Conservation (phyloP, 2,113 vertebrate species). For the Pterocles burchelli region DNA sequence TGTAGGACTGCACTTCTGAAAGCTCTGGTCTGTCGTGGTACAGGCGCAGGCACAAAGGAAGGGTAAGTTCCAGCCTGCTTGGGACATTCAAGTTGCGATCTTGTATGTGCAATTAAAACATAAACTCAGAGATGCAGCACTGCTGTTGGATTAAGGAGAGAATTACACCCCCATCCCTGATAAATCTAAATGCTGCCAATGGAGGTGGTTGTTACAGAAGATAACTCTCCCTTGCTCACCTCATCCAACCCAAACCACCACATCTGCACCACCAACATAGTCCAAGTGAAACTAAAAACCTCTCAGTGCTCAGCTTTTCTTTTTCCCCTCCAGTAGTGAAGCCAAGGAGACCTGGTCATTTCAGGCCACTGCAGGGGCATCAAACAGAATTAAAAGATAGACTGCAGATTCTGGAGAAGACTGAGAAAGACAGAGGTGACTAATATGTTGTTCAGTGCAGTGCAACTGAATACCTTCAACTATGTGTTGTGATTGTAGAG, state of each 20-base stretch:
- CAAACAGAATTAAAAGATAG: neutral
- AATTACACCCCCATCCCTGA: neutral
- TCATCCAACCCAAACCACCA: neutral
- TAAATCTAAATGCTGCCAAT: neutral
- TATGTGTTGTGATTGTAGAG: neutral
- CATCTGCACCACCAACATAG: neutral
- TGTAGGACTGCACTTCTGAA: neutral
- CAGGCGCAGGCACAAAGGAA: neutral
- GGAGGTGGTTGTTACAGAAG: neutral
- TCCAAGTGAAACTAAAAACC: neutral
- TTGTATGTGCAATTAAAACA: neutral
- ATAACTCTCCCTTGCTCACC: neutral
- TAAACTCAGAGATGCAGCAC: neutral
- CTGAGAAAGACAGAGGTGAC: neutral
- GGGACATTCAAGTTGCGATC: neutral
- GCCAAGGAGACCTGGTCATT: neutral
- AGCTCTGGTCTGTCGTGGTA: fast-evolving
- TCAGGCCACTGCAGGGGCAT: neutral
- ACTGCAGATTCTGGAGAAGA: neutral
- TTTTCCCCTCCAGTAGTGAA: neutral
- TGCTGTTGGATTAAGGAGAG: neutral
- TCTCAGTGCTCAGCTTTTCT: neutral
- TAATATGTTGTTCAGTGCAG: fast-evolving
- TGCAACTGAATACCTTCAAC: neutral
- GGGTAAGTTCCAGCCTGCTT: neutral